Conservation (phyloP, 2,113 vertebrate species). For the Sinocyclocheilus rhinocerous region DNA sequence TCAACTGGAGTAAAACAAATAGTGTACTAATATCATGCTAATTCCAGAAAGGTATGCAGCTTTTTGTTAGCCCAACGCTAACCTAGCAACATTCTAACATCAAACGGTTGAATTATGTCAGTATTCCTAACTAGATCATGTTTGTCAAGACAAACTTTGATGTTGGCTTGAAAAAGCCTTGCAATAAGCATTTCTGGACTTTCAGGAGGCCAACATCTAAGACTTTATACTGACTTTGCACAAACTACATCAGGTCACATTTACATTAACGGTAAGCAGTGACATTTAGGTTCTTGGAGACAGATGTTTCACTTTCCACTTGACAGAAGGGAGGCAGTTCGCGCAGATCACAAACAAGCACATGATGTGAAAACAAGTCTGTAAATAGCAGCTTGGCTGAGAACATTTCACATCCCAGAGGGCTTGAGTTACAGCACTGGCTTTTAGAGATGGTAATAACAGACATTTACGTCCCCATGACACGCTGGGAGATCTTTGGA, state of each 20-base stretch:
- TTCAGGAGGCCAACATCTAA: background rate
- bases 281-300: background rate
- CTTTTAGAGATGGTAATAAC: constrained; percentile 48
- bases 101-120: too few relatives aligned
- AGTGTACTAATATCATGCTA: background rate
- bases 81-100: too few relatives aligned
- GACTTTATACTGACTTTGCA: background rate
- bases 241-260: background rate
- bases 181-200: background rate
- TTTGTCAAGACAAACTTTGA: background rate
- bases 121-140: background rate
- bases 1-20: background rate
- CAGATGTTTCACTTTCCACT: constrained; percentile 26
- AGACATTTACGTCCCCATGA: constrained; percentile 1
- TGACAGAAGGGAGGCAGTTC: background rate
- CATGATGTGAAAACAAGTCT: constrained; percentile 73
- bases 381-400: constrained; percentile 67
- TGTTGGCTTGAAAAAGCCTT: background rate
- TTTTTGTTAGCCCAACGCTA: too few relatives aligned
- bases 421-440: constrained; percentile 62
- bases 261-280: background rate
- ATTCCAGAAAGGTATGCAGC: background rate
- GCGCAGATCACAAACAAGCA: constrained; percentile 61
- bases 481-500: constrained; percentile 8
- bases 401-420: constrained; percentile 38